Evolutionary conservation across 2,113 vertebrate genomes (phyloP).

Genomic region (Tringa solitaria): DNA sequence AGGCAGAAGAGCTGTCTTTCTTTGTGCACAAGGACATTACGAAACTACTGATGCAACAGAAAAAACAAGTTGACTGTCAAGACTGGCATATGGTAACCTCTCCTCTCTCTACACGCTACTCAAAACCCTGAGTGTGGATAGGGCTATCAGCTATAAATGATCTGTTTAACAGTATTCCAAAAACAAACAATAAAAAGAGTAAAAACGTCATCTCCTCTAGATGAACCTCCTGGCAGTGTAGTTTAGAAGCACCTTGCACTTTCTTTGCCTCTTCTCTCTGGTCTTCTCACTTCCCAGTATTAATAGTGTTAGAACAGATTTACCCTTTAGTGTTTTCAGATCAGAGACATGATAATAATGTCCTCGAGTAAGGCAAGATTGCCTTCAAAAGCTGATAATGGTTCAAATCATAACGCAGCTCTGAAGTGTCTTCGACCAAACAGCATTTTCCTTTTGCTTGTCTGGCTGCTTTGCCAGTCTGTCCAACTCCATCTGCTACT

Average conservation of each 20-base stretch:
- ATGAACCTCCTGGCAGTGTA: not conserved
- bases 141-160: not conserved
- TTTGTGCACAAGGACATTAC: not conserved
- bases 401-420: not conserved
- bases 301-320: not conserved
- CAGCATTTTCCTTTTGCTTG: not conserved
- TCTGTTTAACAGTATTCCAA: not conserved
- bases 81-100: not conserved
- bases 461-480: not conserved
- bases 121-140: rapidly evolving
- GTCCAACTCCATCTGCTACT: constrained; percentile 34
- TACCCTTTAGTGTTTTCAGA: not conserved
- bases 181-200: not conserved
- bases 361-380: not conserved
- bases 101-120: not conserved
- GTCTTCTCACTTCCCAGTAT: not conserved
- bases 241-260: not conserved
- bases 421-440: not conserved
- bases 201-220: not conserved
- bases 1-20: not conserved
- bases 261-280: not conserved
- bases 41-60: not conserved
- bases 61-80: not conserved
- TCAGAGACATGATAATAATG: rapidly evolving
- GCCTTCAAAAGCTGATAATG: not conserved